These are phyloP conservation scores for Caenorhabditis tropicalis DNA, from an alignment of 1,140 invertebrate species.

Conservation along the genomic window DNA sequence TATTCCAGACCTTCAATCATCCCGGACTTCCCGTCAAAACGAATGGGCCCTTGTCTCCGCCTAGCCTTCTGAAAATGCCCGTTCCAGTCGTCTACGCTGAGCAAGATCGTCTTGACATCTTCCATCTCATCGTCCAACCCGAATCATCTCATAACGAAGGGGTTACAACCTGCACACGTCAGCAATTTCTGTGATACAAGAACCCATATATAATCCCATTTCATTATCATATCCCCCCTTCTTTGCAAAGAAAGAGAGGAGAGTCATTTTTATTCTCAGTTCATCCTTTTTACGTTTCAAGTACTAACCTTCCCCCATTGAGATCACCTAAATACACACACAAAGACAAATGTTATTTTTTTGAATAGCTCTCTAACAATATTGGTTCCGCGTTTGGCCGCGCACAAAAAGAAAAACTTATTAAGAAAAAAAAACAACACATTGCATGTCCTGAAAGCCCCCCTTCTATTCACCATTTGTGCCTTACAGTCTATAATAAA, in stretches of 20 bases:
- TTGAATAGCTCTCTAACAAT: constrained; percentile 31
- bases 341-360: background rate
- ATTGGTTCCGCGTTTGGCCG: constrained; percentile 3
- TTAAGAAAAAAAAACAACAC: background rate
- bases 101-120: too few species aligned
- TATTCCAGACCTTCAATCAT: background rate
- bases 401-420: background rate
- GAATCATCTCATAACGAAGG: background rate
- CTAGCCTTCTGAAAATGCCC: background rate
- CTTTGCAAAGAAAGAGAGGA: background rate
- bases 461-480: constrained; percentile 13
- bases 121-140: background rate
- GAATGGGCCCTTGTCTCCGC: constrained; percentile 17
- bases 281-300: too few species aligned
- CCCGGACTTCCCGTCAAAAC: background rate
- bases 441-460: constrained; percentile 10
- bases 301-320: constrained; percentile 13
- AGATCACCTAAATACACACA: background rate
- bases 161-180: constrained; percentile 15
- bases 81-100: background rate
- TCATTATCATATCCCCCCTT: constrained; percentile 17
- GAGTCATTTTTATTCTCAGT: too few species aligned
- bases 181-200: constrained; percentile 35
- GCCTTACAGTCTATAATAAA: background rate
- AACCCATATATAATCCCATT: too few species aligned